Conservation (phyloP, 2,888 invertebrate species). For the Zaprionus obscuricornis region DNA sequence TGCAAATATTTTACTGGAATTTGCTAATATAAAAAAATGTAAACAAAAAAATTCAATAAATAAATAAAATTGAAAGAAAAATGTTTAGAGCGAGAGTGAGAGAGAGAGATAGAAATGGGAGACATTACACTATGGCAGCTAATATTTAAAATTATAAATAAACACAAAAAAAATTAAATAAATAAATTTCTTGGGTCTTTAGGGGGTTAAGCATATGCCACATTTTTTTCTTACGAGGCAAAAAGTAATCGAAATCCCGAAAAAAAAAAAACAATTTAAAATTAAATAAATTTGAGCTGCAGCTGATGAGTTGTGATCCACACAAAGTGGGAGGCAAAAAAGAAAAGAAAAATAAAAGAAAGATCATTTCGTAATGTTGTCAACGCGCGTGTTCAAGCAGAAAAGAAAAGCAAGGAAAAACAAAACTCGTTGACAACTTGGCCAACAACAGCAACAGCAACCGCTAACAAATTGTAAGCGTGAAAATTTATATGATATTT, state of each 20-base stretch:
- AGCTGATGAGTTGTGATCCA: too few species aligned
- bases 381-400: constrained; percentile 4
- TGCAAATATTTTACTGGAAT: too few species aligned
- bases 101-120: too few species aligned
- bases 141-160: too few species aligned
- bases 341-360: constrained; percentile 16
- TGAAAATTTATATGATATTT: constrained; percentile 56
- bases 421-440: constrained; percentile 62
- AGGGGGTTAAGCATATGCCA: constrained; percentile 26
- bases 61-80: too few species aligned
- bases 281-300: constrained; percentile 13
- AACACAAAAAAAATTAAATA: too few species aligned
- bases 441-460: constrained; percentile 55
- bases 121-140: too few species aligned
- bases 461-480: constrained; percentile 49
- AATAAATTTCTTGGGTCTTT: too few species aligned
- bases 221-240: constrained; percentile 19
- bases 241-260: constrained; percentile 15
- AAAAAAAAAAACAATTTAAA: constrained; percentile 4
- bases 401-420: constrained; percentile 22
- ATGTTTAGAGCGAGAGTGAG: too few species aligned
- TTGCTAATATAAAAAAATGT: constrained; percentile 31
- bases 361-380: constrained; percentile 63
- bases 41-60: background rate
- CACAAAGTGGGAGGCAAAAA: constrained; percentile 45